A percentile compares a stretch with the other conserved stretches of the same genome.
Conservation (phyloP, 1,140 invertebrate species). For the Brachionus angularis region DNA sequence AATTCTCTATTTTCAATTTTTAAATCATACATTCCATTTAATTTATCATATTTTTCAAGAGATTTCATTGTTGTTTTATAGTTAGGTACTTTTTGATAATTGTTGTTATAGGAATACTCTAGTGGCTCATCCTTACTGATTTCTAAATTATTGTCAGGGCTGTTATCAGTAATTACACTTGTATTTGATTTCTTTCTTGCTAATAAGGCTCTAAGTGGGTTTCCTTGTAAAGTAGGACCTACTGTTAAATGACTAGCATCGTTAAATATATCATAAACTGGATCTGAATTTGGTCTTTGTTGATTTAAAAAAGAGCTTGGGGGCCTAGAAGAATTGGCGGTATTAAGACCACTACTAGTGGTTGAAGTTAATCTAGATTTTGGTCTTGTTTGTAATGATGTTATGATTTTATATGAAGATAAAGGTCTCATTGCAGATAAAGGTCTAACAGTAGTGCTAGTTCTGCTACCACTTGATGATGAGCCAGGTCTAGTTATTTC, state of each 20-base stretch:
- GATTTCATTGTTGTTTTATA: conserved; percentile 30
- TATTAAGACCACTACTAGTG: neutral
- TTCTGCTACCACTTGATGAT: conserved; percentile 10
- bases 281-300: conserved; percentile 46
- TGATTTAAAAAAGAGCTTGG: neutral
- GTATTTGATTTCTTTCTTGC: conserved; percentile 47
- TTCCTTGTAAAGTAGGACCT: conserved; percentile 56
- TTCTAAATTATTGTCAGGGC: neutral
- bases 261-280: conserved; percentile 46
- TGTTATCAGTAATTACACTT: neutral
- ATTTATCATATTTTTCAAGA: conserved; percentile 11
- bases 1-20: conserved; percentile 36
- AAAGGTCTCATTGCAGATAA: conserved; percentile 26
- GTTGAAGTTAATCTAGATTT: neutral
- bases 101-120: neutral
- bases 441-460: conserved; percentile 4
- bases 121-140: neutral
- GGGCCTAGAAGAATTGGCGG: neutral
- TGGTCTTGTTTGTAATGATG: neutral
- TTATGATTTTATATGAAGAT: conserved; percentile 5
- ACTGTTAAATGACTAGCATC: conserved; percentile 53
- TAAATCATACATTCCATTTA: conserved; percentile 4
- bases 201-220: conserved; percentile 53
- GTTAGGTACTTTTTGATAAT: no score
- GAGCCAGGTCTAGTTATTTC: conserved; percentile 40